phyloP scores from a whole-genome alignment of 2,888 invertebrate genomes.

The Tiphia femorata region DNA sequence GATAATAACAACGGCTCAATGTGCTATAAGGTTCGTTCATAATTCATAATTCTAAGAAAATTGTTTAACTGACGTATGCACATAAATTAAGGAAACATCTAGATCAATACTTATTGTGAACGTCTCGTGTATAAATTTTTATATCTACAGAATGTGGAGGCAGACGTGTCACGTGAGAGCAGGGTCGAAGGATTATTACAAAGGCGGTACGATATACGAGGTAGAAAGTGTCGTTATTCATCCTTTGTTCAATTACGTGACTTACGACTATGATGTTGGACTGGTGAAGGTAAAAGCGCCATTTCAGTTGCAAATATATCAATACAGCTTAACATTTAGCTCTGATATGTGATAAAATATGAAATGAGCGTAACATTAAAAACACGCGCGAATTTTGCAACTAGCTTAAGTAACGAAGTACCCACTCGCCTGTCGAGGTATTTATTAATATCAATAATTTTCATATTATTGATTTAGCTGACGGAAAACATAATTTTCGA shows the following conservation, averaged over 20 bases:
- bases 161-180: slow-evolving; percentile 44
- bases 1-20: slow-evolving; percentile 56
- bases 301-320: no score
- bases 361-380: no score
- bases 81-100: slow-evolving; percentile 29
- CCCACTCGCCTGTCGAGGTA: no score
- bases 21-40: slow-evolving; percentile 46
- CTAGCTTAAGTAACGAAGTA: no score
- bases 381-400: no score
- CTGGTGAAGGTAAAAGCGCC: slow-evolving; percentile 46
- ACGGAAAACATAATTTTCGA: slow-evolving; percentile 31
- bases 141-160: slow-evolving; percentile 31
- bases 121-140: no score
- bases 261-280: slow-evolving; percentile 50
- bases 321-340: no score
- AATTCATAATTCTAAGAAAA: no score
- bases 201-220: slow-evolving; percentile 38
- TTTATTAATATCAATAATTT: background rate
- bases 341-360: no score
- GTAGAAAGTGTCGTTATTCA: slow-evolving; percentile 44
- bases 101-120: no score
- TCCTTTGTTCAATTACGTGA: slow-evolving; percentile 41
- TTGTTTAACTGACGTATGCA: no score
- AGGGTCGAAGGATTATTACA: slow-evolving; percentile 46
- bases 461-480: slow-evolving; percentile 32